Percentiles rank a stretch among this genome's conserved stretches.
Conservation (phyloP, 2,797 vertebrate species). For the Sebastes itinus region DNA sequence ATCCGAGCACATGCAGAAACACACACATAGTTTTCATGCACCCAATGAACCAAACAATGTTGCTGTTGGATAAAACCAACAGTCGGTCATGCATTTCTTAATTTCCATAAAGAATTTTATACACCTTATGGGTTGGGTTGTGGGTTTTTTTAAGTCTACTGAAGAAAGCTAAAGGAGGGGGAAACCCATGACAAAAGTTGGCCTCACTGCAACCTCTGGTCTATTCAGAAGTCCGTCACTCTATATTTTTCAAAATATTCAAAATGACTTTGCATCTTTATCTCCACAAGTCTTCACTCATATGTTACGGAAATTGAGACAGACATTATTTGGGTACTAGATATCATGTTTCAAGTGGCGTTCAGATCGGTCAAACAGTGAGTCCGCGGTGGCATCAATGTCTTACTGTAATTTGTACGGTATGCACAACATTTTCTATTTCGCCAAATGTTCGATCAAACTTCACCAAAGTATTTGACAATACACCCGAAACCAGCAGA, state of each 20-base stretch:
- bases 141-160: background rate
- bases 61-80: background rate
- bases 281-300: background rate
- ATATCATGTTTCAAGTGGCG: background rate
- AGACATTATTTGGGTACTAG: background rate
- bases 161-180: background rate
- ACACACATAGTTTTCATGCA: too few relatives aligned
- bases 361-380: background rate
- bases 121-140: background rate
- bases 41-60: background rate
- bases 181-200: background rate
- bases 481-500: background rate
- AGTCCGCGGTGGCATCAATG: background rate
- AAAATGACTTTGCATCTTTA: background rate
- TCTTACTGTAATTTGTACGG: background rate
- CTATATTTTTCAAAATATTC: background rate
- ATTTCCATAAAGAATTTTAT: too few relatives aligned
- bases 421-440: background rate
- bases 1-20: background rate
- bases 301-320: background rate
- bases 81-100: too few relatives aligned
- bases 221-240: background rate
- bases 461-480: background rate
- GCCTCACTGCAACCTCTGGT: background rate
- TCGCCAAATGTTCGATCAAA: too few relatives aligned